These are phyloP conservation scores for Pardosa pseudoannulata DNA, from an alignment of 2,888 invertebrate species.

Conservation along the genomic window DNA sequence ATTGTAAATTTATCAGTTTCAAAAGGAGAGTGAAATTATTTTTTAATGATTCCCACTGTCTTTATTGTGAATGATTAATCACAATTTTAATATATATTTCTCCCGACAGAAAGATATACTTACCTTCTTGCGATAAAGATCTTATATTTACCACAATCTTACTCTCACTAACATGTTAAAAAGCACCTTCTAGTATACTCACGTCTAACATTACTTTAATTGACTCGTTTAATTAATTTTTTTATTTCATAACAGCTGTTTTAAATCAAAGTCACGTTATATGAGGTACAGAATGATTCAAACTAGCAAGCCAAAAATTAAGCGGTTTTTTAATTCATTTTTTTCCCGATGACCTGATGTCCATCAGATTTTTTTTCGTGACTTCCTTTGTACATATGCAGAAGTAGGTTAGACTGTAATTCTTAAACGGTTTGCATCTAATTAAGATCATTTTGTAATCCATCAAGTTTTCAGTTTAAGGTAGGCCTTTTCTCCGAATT, in stretches of 20 bases:
- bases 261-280: not conserved
- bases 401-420: not conserved
- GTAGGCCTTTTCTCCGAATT: not conserved
- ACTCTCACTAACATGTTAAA: conserved; percentile 1
- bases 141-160: not conserved
- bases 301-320: not conserved
- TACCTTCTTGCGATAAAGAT: not conserved
- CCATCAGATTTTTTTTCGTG: not conserved
- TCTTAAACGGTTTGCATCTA: conserved; percentile 1
- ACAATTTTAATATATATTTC: not conserved
- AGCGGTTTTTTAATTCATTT: conserved; percentile 1
- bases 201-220: not conserved
- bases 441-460: conserved; percentile 2
- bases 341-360: conserved; percentile 6
- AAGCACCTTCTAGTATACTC: not conserved
- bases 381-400: not conserved
- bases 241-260: not conserved
- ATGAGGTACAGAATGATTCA: not conserved
- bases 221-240: conserved; percentile 5
- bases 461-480: not conserved
- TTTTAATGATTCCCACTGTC: not conserved
- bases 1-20: not conserved
- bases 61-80: not conserved
- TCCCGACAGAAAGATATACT: not conserved
- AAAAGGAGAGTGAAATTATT: not conserved